phyloP scores from a whole-genome alignment of 37 sponge, comb jelly and placozoan species.

The Ianthella basta region DNA sequence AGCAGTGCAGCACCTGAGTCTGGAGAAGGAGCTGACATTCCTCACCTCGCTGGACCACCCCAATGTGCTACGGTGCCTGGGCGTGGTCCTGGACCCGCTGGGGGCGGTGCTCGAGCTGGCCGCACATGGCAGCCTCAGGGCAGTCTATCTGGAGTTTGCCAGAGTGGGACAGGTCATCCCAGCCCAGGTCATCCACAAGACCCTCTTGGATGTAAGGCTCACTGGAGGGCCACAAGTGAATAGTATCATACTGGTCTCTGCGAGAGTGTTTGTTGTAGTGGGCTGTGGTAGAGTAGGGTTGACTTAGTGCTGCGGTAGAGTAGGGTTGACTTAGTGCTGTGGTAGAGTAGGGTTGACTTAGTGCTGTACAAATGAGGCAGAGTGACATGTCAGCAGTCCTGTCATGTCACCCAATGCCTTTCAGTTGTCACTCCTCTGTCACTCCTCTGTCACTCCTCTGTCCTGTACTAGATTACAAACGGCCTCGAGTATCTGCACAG shows the following conservation, averaged over 20 bases:
- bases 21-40: constrained; percentile 74
- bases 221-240: not conserved
- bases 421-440: not conserved
- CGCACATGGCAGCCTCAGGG: constrained; percentile 67
- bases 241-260: too few species aligned
- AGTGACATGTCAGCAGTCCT: too few species aligned
- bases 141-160: constrained; percentile 41
- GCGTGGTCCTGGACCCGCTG: constrained; percentile 61
- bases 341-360: too few species aligned
- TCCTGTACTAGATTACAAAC: constrained; percentile 4
- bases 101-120: constrained; percentile 86
- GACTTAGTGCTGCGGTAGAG: too few species aligned
- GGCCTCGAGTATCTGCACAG: constrained; percentile 67
- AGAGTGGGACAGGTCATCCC: constrained; percentile 36
- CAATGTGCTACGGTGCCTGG: constrained; percentile 54
- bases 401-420: too few species aligned
- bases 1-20: not conserved
- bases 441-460: not conserved
- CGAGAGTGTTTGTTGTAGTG: too few species aligned
- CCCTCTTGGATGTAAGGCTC: constrained; percentile 18
- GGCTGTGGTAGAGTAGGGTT: not conserved
- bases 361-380: too few species aligned
- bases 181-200: constrained; percentile 38
- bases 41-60: constrained; percentile 58
- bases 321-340: too few species aligned